phyloP scores from a whole-genome alignment of 2,797 vertebrate genomes.

The Florisuga fusca region DNA sequence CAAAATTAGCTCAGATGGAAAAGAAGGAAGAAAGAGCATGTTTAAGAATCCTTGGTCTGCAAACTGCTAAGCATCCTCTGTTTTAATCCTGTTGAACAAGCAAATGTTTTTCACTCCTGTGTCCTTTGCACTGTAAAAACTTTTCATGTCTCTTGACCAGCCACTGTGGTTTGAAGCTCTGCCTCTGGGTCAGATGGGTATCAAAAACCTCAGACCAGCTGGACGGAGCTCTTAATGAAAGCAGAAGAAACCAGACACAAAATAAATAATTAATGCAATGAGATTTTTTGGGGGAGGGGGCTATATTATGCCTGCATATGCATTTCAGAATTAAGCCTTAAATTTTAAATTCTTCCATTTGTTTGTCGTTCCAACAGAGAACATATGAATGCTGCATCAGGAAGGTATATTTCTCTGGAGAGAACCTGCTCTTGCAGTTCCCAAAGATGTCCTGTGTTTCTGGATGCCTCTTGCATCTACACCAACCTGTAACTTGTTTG shows the following conservation, averaged over 20 bases:
- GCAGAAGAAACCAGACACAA: background rate
- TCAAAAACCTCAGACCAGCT: constrained; percentile 3
- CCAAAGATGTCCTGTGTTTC: background rate
- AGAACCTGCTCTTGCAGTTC: background rate
- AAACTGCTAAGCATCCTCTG: background rate
- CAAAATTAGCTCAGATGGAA: background rate
- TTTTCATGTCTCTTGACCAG: background rate
- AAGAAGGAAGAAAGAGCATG: background rate
- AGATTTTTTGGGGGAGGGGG: background rate
- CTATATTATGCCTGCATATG: background rate
- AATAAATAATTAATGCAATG: constrained; percentile 1
- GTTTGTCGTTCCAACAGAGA: background rate
- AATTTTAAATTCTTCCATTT: background rate
- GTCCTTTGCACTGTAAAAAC: background rate
- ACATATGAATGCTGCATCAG: background rate
- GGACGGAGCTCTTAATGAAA: background rate
- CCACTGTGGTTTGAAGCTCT: constrained; percentile 7
- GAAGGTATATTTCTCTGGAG: background rate
- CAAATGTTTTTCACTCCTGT: background rate
- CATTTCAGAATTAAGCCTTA: background rate
- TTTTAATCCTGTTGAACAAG: background rate
- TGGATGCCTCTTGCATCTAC: background rate
- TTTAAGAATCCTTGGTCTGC: background rate
- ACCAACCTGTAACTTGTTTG: background rate
- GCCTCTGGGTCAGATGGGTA: background rate